phyloP scores from a whole-genome alignment of 2,888 invertebrate genomes.

The Sminthurinus aureus region DNA sequence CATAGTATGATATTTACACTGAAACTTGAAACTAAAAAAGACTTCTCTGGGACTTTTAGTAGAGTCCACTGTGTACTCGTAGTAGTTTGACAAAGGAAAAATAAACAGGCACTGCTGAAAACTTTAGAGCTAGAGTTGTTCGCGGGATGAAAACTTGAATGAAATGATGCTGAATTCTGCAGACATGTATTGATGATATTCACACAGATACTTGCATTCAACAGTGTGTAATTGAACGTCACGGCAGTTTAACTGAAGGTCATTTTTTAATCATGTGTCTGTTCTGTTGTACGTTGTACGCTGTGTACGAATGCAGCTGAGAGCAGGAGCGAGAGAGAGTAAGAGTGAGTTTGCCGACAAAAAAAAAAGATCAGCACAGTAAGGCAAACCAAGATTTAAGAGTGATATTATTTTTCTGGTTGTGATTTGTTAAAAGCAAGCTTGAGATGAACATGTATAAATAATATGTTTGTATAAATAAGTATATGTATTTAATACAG shows the following conservation, averaged over 20 bases:
- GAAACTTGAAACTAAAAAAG: too few relatives aligned
- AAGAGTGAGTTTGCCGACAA: neutral
- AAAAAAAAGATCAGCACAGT: neutral
- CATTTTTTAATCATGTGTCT: slow-evolving; percentile 24
- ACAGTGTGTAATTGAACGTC: slow-evolving; percentile 12
- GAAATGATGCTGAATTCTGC: neutral
- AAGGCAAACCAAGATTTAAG: neutral
- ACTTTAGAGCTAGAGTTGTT: neutral
- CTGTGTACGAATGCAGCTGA: neutral
- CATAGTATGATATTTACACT: too few relatives aligned
- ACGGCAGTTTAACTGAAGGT: slow-evolving; percentile 27
- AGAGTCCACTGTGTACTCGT: too few relatives aligned
- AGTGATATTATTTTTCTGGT: neutral
- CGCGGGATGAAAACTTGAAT: slow-evolving; percentile 19
- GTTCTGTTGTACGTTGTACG: too few relatives aligned
- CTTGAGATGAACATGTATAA: too few relatives aligned
- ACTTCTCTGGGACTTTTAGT: too few relatives aligned
- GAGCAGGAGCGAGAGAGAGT: neutral
- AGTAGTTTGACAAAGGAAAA: neutral
- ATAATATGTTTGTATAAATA: too few relatives aligned
- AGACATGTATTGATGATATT: neutral
- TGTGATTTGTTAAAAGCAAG: neutral
- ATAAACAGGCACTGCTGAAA: neutral
- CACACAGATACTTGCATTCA: neutral
- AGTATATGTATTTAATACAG: too few relatives aligned